These are phyloP conservation scores for Lagopus leucura DNA, from an alignment of 2,113 vertebrate species.

Conservation along the genomic window DNA sequence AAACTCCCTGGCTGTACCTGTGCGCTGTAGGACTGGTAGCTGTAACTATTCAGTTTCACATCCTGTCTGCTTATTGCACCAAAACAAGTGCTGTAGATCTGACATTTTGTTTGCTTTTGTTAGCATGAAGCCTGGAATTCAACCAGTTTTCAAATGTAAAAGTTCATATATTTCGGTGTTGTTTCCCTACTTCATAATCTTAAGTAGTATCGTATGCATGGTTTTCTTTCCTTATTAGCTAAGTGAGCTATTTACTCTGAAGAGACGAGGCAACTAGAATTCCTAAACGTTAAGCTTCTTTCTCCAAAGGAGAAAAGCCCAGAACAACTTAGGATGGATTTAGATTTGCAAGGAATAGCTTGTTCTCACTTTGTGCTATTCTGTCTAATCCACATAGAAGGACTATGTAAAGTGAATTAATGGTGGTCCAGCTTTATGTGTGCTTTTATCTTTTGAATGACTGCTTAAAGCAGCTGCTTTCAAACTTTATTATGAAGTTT, in stretches of 20 bases:
- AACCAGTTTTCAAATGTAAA: background rate
- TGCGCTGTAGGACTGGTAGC: background rate
- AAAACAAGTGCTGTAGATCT: constrained; percentile 1
- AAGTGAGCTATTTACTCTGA: constrained; percentile 5
- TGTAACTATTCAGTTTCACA: background rate
- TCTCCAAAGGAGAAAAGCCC: background rate
- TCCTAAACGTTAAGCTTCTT: background rate
- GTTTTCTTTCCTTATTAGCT: constrained; percentile 49
- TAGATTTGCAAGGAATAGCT: background rate
- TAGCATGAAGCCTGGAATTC: constrained; percentile 39
- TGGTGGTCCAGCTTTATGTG: background rate
- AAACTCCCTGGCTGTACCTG: background rate
- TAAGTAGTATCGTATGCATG: constrained; percentile 29
- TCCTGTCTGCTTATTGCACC: background rate
- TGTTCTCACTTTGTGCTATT: background rate
- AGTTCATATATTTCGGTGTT: background rate
- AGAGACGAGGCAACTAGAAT: background rate
- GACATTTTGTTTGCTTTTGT: constrained; percentile 11
- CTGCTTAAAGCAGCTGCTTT: background rate
- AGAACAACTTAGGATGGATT: background rate
- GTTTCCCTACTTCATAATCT: constrained; percentile 36
- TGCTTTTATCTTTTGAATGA: background rate
- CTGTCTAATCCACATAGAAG: background rate
- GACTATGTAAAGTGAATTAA: background rate
- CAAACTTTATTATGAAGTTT: background rate